Base-by-base conservation (phyloP, 2,888 invertebrate species). In the Glyphotaelius pellucidus region DNA sequence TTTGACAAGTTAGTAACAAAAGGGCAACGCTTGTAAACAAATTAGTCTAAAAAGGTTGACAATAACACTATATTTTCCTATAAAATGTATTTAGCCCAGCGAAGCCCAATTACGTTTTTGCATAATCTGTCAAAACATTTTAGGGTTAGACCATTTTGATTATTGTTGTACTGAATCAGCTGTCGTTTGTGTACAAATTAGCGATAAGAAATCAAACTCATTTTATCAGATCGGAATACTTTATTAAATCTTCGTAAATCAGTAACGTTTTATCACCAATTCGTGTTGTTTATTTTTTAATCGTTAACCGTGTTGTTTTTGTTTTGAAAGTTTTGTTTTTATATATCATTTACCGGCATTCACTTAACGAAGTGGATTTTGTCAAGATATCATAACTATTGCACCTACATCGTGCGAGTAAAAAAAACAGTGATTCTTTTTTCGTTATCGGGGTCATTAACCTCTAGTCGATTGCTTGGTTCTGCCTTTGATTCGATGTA, bases 1-100 rank as follows among this genome's bases (percentile, higher is more conserved):
- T 87, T 91, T 84, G 81, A 85, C 38, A 91, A 85, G 80, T 12
- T n/a, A 85, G 80, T 25, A 31, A 52, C 9, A 32, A 30, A 80
- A 85, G 90, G 85, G 85, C 90, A 90, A 90, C 80, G 89, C n/a
- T 52, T 31, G 30, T 47, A 47, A 86, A 86, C 47, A 30, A n/a
- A 47, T 42, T 47, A 38, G n/a, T 85, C n/a, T 47, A 11, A 14
- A n/a, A n/a, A 9, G 67, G 25, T 67, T 67, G 25, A 67, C n/a
- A 67, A 67, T n/a, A 67, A 67, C 67, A 7, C 25, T n/a, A 9
- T n/a, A 67, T 67, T 67, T 67, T 25, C 25, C 7, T 25, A 1
- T 67, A 67, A 67, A n/a, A 90, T 31, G 47, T 3, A 32, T 32
- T 7, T 32, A 38, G 9, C 30, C 4, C 42, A 84, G 79, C 3